Evolutionary conservation across 1,140 invertebrate genomes (phyloP), one percentile per base, ranked within the genome.

Genomic region (Diprion similis): DNA sequence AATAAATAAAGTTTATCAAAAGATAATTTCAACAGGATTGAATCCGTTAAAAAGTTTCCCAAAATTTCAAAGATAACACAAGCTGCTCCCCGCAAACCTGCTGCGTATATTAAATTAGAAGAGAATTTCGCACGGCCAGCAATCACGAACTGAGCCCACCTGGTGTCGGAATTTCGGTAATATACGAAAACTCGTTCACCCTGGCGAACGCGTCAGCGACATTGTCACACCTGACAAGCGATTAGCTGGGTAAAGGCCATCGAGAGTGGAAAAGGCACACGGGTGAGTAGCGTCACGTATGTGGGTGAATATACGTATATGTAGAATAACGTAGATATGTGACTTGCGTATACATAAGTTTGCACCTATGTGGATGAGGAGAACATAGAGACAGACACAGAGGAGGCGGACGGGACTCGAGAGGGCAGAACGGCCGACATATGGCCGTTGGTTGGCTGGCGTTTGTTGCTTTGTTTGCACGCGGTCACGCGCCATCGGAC

Each of bases 361-460:
- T 59, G n/a, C 11, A 59, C 51, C 11, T 59, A 59, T 59, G 51
- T 59, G 51, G 51, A 59, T 59, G 51, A 15, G 51, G n/a, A 59
- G 24, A n/a, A 37, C 24, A 37, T 37, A 37, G 11, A 15, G 51
- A 59, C 51, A 59, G 51, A 59, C 51, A 51, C n/a, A 37, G 24
- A 37, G 24, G 24, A 37, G 51, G 3, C n/a, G 51, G 51, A 59
- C 51, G 51, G 51, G n/a, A 59, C 51, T 59, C 11, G 51, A 17
- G 51, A 59, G 51, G 51, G 51, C 51, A 59, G 51, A 59, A 59
- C 51, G 51, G 51, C n/a, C 51, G 51, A 59, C 51, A 59, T 59
- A 59, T 59, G 51, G 51, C 8, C 51, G 51, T 59, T 59, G 51
- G 51, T 59, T 59, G 51, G 51, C n/a, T 59, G 11, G 51, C 9